Base-by-base conservation (phyloP, 2,888 invertebrate species). In the Elysia crispata region DNA sequence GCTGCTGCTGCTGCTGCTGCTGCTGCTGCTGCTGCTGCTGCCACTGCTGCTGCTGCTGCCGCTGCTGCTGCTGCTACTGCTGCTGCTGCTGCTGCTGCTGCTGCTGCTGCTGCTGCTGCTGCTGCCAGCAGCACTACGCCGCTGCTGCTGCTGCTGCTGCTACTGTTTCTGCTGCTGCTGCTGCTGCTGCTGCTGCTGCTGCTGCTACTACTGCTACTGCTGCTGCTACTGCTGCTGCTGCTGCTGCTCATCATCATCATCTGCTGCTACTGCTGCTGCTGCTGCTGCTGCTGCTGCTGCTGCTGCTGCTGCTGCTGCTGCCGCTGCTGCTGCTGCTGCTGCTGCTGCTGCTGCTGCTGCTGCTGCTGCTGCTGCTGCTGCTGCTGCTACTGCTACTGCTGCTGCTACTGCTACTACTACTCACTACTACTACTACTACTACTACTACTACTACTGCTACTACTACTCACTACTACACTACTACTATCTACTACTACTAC, bases 181-280 rank as follows among this genome's bases (percentile, higher is more conserved):
- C n/a, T n/a, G n/a, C n/a, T 25, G 31, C 54, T 57, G 31, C 74
- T 74, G 57, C 57, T 74, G 57, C 57, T 57, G 57, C 74, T 30
- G 31, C 74, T 57, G 31, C 60, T 28, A 54, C 74, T 28, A 28
- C 74, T 57, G 57, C 74, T 57, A 74, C 74, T 57, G 31, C 74
- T 74, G 57, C 60, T 74, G 31, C 57, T 74, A 57, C 74, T 57
- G 57, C 74, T n/a, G n/a, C n/a, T n/a, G n/a, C n/a, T n/a, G n/a
- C n/a, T n/a, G n/a, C n/a, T n/a, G n/a, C n/a, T n/a, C 30, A 74
- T n/a, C n/a, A n/a, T n/a, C n/a, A n/a, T n/a, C n/a, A n/a, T n/a
- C 74, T 74, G 57, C 74, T 28, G 57, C 57, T 74, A 74, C 60
- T 74, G 57, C 74, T 74, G n/a, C 74, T 57, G 57, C 74, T 74